These are phyloP conservation scores for Thrips palmi DNA, from an alignment of 1,140 invertebrate genomes.

Conservation along the genomic window DNA sequence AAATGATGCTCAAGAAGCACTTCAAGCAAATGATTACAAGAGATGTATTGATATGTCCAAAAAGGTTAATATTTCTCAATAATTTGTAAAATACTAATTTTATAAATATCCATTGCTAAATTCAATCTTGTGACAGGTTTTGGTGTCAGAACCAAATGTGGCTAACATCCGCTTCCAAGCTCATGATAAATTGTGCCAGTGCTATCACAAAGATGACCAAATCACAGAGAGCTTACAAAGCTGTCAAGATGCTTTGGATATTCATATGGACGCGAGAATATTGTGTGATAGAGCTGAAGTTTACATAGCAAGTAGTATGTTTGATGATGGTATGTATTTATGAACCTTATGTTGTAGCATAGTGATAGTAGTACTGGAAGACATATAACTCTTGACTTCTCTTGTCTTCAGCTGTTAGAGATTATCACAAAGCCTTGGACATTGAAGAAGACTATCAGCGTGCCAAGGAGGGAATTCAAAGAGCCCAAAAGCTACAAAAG, in stretches of 20 bases:
- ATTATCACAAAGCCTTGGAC: slow-evolving; percentile 72
- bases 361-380: slow-evolving; percentile 5
- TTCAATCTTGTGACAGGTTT: slow-evolving; percentile 22
- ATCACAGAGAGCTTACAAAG: slow-evolving; percentile 41
- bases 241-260: slow-evolving; percentile 65
- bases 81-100: slow-evolving; percentile 5
- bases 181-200: slow-evolving; percentile 53
- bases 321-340: slow-evolving; percentile 58
- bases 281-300: slow-evolving; percentile 87
- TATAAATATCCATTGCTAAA: slow-evolving; percentile 4
- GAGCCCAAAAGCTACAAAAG: slow-evolving; percentile 86
- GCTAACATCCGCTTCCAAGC: slow-evolving; percentile 54
- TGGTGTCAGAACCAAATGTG: slow-evolving; percentile 49
- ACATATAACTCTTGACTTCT: slow-evolving; percentile 11
- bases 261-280: slow-evolving; percentile 56
- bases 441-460: slow-evolving; percentile 60
- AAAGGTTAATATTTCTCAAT: slow-evolving; percentile 26
- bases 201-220: slow-evolving; percentile 49
- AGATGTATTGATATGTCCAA: slow-evolving; percentile 58
- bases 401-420: slow-evolving; percentile 53
- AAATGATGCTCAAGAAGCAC: slow-evolving; percentile 45
- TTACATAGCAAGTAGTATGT: slow-evolving; percentile 76
- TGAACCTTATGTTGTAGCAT: background rate
- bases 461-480: slow-evolving; percentile 75
- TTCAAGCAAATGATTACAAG: slow-evolving; percentile 46